Evolutionary conservation across 2,113 vertebrate genomes (phyloP).

Genomic region (Phocoena sinus): DNA sequence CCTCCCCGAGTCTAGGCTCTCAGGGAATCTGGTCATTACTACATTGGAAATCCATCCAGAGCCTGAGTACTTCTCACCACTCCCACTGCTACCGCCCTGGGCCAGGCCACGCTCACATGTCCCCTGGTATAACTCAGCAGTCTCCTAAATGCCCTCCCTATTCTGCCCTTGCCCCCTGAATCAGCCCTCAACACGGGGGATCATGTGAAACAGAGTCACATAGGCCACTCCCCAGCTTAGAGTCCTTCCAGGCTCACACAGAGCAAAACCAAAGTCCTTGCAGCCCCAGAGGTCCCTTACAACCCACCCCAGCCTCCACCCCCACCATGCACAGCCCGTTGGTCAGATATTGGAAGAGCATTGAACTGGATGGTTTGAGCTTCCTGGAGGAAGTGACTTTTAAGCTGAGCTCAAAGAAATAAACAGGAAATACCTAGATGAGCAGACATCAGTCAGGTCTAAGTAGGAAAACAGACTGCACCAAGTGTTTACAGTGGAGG

Average conservation of each 20-base stretch:
- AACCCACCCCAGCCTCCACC: no score
- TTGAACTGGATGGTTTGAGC: neutral
- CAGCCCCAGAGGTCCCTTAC: neutral
- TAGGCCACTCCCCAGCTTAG: no score
- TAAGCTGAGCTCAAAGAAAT: constrained; percentile 8
- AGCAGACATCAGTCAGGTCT: neutral
- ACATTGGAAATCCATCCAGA: neutral
- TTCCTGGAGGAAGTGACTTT: neutral
- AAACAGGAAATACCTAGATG: neutral
- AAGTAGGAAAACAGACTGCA: neutral
- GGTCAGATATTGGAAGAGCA: neutral
- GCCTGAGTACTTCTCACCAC: neutral
- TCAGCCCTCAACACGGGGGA: neutral
- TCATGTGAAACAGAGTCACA: neutral
- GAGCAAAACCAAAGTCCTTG: neutral
- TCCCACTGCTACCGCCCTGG: no score
- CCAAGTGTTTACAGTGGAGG: neutral
- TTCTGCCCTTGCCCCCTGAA: neutral
- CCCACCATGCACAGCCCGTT: neutral
- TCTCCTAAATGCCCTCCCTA: neutral
- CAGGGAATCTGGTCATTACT: neutral
- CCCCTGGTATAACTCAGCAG: neutral
- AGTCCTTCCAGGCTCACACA: neutral
- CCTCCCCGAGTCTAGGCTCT: neutral
- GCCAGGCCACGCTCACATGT: neutral